A percentile compares a stretch with the other conserved stretches of the same genome.
Conservation (phyloP, 2,797 vertebrate species). For the Eulemur rubriventer region DNA sequence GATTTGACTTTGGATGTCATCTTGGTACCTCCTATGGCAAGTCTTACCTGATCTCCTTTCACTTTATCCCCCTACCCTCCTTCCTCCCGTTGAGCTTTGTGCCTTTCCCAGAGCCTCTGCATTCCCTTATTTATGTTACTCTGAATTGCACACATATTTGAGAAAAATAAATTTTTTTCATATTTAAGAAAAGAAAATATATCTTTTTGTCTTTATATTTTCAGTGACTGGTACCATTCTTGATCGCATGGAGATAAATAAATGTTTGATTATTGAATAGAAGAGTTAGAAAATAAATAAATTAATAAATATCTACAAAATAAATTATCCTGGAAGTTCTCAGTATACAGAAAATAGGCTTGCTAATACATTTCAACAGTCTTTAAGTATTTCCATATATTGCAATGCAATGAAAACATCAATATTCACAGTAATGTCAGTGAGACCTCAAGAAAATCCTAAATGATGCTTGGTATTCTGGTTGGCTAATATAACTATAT, state of each 20-base stretch:
- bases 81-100: not conserved
- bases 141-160: not conserved
- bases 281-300: not conserved
- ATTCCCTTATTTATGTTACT: not conserved
- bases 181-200: not conserved
- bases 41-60: not conserved
- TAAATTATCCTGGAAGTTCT: not conserved
- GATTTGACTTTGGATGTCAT: not conserved
- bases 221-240: not conserved
- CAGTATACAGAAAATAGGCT: not conserved
- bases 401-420: not conserved
- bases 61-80: not conserved
- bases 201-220: not conserved
- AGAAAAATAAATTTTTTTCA: not conserved
- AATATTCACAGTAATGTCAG: not conserved
- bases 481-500: not conserved
- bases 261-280: not conserved
- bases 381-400: not conserved
- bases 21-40: not conserved
- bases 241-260: not conserved
- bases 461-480: not conserved
- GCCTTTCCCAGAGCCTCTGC: not conserved
- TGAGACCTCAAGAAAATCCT: not conserved
- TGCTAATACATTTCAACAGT: not conserved
- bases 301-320: not conserved